Evolutionary conservation across 2,888 invertebrate genomes (phyloP).

Genomic region (Cantharis flavilabris): DNA sequence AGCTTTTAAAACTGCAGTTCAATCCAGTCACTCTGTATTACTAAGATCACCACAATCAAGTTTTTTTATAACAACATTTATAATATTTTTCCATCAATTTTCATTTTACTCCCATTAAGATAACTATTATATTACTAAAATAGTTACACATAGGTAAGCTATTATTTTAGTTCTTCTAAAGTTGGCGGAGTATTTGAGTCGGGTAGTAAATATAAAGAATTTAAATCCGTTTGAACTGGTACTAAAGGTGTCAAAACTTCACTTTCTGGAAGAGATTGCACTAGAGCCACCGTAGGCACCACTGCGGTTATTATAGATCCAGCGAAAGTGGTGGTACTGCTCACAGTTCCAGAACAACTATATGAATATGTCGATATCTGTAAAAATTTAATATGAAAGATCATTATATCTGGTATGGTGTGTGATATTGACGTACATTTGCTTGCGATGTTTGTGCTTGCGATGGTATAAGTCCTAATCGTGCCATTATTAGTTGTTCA

Average conservation of each 20-base stretch:
- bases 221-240: constrained; percentile 7
- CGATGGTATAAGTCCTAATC: constrained; percentile 67
- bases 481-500: constrained; percentile 82
- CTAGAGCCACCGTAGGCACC: constrained; percentile 37
- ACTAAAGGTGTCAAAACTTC: constrained; percentile 13
- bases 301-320: constrained; percentile 45
- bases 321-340: constrained; percentile 49
- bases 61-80: background rate
- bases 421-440: constrained; percentile 15
- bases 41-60: background rate
- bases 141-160: background rate
- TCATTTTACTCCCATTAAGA: background rate
- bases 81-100: background rate
- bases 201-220: constrained; percentile 24
- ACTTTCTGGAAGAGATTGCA: constrained; percentile 4
- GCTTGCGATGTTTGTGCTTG: constrained; percentile 31
- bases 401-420: constrained; percentile 16
- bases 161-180: constrained; percentile 20
- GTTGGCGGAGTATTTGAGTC: constrained; percentile 44
- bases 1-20: too few relatives aligned
- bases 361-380: constrained; percentile 40
- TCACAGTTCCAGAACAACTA: constrained; percentile 47
- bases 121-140: background rate
- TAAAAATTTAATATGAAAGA: too few relatives aligned
- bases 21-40: background rate